Conservation (phyloP, 2,888 invertebrate genomes). For the Coremacera marginata region DNA sequence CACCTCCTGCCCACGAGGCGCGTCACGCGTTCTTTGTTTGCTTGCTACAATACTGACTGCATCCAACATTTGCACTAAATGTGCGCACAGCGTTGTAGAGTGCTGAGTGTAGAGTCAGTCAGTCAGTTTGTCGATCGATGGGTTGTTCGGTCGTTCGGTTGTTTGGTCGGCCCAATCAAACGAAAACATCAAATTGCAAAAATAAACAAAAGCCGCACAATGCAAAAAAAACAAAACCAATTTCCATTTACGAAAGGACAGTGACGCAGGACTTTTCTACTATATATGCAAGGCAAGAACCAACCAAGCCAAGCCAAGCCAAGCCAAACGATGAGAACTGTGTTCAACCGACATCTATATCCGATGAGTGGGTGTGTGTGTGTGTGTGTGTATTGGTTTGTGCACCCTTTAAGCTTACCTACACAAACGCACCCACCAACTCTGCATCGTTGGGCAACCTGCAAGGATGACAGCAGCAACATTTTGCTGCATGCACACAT, state of each 20-base stretch:
- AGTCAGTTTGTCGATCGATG: not conserved
- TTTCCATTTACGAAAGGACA: slow-evolving; percentile 58
- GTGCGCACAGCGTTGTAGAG: slow-evolving; percentile 39
- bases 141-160: not conserved
- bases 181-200: slow-evolving; percentile 54
- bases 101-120: not conserved
- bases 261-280: not conserved
- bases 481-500: slow-evolving; percentile 11
- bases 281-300: not conserved
- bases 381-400: slow-evolving; percentile 34
- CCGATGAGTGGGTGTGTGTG: not conserved
- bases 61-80: slow-evolving; percentile 26
- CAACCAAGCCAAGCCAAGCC: slow-evolving; percentile 37
- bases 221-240: slow-evolving; percentile 65
- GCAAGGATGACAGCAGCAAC: slow-evolving; percentile 22
- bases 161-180: slow-evolving; percentile 4
- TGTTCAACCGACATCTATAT: not conserved
- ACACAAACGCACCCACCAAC: slow-evolving; percentile 43
- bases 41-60: slow-evolving; percentile 23
- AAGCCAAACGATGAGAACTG: slow-evolving; percentile 36
- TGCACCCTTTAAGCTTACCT: slow-evolving; percentile 28
- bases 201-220: slow-evolving; percentile 61
- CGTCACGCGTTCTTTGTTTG: not conserved
- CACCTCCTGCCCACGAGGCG: not conserved
- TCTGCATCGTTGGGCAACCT: slow-evolving; percentile 21